These are phyloP conservation scores for Capricornis sumatraensis DNA, from an alignment of 2,113 vertebrate genomes.

Conservation along the genomic window DNA sequence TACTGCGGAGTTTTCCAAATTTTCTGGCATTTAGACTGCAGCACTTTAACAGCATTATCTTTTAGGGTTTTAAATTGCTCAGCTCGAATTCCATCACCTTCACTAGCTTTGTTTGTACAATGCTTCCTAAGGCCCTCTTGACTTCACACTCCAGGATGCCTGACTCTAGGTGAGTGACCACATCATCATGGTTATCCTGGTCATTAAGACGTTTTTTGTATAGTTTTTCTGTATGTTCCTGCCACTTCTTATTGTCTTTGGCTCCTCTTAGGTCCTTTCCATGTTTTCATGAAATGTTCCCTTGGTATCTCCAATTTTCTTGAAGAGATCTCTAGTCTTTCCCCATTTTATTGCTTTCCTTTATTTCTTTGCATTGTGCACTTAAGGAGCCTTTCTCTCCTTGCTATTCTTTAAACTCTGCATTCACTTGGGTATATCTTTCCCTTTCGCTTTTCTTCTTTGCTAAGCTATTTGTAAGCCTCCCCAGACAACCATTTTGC, in stretches of 20 bases:
- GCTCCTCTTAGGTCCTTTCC: neutral
- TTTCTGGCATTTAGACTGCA: neutral
- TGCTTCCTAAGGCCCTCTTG: neutral
- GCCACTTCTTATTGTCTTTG: neutral
- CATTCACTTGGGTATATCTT: neutral
- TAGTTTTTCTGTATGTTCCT: neutral
- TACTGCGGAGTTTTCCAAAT: neutral
- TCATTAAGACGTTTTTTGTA: neutral
- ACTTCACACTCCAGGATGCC: neutral
- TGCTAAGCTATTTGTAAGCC: neutral
- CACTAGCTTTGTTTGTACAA: neutral
- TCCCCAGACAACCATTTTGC: neutral
- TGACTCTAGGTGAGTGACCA: neutral
- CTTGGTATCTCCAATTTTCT: neutral
- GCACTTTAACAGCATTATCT: neutral
- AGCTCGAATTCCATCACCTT: neutral
- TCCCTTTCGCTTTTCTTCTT: neutral
- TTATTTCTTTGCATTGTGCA: neutral
- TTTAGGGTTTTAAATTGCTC: neutral
- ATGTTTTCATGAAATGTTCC: neutral
- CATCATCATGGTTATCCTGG: neutral
- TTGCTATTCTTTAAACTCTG: neutral
- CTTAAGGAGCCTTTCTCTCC: neutral
- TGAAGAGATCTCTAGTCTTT: neutral
- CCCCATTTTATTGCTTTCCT: neutral